Evolutionary conservation across 2,797 vertebrate species (phyloP), one percentile per base, ranked within the genome.

Genomic region (Hapalemur alaotrensis): DNA sequence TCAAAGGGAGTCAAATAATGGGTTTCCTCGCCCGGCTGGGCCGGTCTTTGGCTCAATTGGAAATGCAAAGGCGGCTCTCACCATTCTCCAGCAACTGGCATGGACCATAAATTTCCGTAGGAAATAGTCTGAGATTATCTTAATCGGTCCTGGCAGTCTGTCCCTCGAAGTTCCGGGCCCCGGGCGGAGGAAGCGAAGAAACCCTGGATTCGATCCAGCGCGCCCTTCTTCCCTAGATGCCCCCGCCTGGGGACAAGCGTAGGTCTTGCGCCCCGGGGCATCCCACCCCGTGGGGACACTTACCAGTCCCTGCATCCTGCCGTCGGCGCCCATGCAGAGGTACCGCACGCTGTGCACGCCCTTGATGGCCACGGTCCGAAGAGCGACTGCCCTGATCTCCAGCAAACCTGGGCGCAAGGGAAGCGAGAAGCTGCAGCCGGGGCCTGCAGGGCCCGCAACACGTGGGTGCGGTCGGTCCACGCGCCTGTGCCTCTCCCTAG

Each of bases 291-390:
- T 9, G 96, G 15, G 12, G 73, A 50, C 41, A 97, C 99, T 99
- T 98, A 99, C 99, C 98, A 99, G 99, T 89, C 99, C 99, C 22
- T 98, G 99, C 57, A 99, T 98, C 90, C 98, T 98, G 57, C 99
- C 99, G 25, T 98, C 98, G 1, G 94, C 98, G 35, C 99, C 99
- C 98, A 99, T 99, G 97, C 99, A 99, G 67, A 99, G 99, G 94
- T 99, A 99, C 4, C 98, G 98, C 7, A 98, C 98, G 35, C 99
- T 99, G 73, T 97, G 98, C 23, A 99, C 98, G 32, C 99, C 99
- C 98, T 99, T 99, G 98, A 99, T 99, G 96, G 98, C 99, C 93
- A 99, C 99, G 50, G 98, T 98, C 69, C 99, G 99, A 10, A 99
- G 97, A 4, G 98, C 99, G 88, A 99, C 99, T 0, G 99, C 99